Conservation (phyloP, 2,797 vertebrate genomes). For the Xiphorhynchus erythropygius region DNA sequence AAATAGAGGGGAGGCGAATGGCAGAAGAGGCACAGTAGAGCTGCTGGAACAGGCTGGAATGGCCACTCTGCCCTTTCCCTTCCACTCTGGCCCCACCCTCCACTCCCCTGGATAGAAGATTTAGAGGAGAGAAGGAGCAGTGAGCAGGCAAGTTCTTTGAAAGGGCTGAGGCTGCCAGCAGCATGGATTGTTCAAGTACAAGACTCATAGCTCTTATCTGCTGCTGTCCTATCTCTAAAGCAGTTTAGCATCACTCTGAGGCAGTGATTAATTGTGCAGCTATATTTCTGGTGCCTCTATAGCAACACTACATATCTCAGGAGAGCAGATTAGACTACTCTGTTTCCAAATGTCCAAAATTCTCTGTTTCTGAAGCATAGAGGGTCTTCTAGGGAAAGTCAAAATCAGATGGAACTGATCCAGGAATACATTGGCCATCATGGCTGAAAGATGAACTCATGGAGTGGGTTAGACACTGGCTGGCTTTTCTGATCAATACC, state of each 20-base stretch:
- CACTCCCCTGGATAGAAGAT: neutral
- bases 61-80: neutral
- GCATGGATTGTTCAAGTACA: neutral
- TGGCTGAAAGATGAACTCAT: neutral
- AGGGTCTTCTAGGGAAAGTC: neutral
- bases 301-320: fast-evolving
- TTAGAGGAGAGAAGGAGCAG: neutral
- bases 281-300: neutral
- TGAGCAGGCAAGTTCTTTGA: neutral
- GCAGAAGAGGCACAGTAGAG: fast-evolving
- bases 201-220: neutral
- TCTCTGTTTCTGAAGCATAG: neutral
- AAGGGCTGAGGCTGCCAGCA: neutral
- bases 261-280: neutral
- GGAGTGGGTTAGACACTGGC: neutral
- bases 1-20: neutral
- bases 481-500: neutral
- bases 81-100: neutral
- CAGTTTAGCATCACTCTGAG: neutral
- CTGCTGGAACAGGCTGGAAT: neutral
- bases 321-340: neutral
- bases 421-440: neutral
- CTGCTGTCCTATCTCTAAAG: neutral
- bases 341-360: neutral
- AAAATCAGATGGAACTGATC: neutral